A percentile compares a stretch with the other conserved stretches of the same genome.
Conservation (phyloP, 1,140 invertebrate species). For the Lepidurus packardi region DNA sequence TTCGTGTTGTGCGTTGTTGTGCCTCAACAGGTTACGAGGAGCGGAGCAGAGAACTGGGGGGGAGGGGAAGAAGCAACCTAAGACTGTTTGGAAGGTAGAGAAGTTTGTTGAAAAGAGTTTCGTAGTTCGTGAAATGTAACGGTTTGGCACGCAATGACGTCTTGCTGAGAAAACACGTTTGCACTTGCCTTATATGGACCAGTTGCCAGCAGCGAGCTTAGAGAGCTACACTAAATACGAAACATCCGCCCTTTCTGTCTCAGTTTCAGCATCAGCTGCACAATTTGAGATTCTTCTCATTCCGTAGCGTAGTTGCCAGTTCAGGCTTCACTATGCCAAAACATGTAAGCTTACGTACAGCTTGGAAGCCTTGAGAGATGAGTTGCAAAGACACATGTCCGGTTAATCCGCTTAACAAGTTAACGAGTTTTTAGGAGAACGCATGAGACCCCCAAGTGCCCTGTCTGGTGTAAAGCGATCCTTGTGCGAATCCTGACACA, state of each 20-base stretch:
- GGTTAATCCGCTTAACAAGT: background rate
- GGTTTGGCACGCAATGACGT: background rate
- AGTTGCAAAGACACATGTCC: background rate
- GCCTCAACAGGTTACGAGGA: background rate
- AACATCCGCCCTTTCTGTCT: slow-evolving; percentile 17
- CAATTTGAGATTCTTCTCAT: slow-evolving; percentile 7
- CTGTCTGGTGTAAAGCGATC: slow-evolving; percentile 3
- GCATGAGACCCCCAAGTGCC: slow-evolving; percentile 1
- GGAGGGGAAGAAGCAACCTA: background rate
- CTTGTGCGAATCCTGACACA: background rate
- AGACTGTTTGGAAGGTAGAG: background rate
- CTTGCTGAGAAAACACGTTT: background rate
- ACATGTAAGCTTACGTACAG: background rate
- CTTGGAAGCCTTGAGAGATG: background rate
- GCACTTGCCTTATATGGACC: background rate
- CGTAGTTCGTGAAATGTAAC: background rate
- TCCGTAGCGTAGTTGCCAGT: background rate
- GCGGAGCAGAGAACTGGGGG: background rate
- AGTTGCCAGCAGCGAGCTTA: slow-evolving; percentile 9
- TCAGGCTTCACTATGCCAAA: background rate
- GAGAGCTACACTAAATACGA: background rate
- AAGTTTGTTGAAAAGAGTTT: background rate
- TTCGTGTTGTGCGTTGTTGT: slow-evolving; percentile 1
- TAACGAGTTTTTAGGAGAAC: background rate
- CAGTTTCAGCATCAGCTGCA: slow-evolving; percentile 21